Conservation (phyloP, 2,797 vertebrate species). For the Buphagus erythrorhynchus region DNA sequence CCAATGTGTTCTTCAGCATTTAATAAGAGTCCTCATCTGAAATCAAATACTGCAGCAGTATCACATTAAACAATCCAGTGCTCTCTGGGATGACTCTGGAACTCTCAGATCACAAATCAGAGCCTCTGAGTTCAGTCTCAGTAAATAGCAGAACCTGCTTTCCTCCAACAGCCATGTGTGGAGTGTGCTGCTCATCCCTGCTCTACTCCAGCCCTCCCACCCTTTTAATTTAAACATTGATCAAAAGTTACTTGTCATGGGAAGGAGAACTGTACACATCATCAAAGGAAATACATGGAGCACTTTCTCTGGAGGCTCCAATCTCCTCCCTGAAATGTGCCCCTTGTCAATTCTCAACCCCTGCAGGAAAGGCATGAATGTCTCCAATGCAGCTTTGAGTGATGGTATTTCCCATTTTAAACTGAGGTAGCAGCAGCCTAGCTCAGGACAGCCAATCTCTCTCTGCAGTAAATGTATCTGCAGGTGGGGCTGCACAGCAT, state of each 20-base stretch:
- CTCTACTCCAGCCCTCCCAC: not conserved
- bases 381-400: not conserved
- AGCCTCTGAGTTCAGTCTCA: not conserved
- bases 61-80: not conserved
- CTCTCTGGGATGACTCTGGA: not conserved
- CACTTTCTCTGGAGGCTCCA: not conserved
- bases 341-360: not conserved
- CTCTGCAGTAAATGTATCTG: not conserved
- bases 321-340: not conserved
- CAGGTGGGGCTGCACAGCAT: accelerated
- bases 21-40: not conserved
- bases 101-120: not conserved
- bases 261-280: not conserved
- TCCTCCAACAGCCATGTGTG: not conserved
- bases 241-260: not conserved
- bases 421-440: not conserved
- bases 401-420: not conserved
- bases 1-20: not conserved
- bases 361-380: not conserved
- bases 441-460: not conserved
- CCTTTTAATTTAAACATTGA: not conserved
- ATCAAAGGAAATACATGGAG: not conserved
- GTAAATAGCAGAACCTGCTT: not conserved
- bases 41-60: not conserved
- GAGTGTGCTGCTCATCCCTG: not conserved